These are phyloP conservation scores for Hippoglossus stenolepis DNA, from an alignment of 2,113 vertebrate species.

Conservation along the genomic window DNA sequence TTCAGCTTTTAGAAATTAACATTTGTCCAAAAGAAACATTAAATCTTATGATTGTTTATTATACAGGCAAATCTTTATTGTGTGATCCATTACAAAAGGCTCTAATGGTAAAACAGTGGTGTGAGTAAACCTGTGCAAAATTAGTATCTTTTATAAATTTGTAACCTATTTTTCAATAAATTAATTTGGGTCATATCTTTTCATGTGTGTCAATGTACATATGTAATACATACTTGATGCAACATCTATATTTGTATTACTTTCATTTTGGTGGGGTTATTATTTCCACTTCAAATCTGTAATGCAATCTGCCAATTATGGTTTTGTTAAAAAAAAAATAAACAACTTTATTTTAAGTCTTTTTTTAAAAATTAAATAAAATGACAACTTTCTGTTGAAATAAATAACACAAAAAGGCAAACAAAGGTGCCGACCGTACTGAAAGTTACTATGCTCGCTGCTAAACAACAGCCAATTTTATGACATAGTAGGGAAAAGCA, in stretches of 20 bases:
- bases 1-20: neutral
- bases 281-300: neutral
- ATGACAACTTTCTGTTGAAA: neutral
- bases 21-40: neutral
- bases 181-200: too few species aligned
- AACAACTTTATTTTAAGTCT: neutral
- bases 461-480: constrained; percentile 14
- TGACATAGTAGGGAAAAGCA: constrained; percentile 15
- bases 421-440: neutral
- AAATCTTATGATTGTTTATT: neutral
- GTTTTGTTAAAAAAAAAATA: neutral
- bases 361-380: neutral
- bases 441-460: neutral
- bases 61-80: neutral
- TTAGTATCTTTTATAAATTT: neutral
- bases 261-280: neutral
- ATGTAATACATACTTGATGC: neutral
- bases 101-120: constrained; percentile 2
- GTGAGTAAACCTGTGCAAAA: neutral
- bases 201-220: neutral
- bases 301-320: neutral
- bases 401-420: neutral
- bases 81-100: neutral
- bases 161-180: neutral
- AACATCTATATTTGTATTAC: neutral